Base-by-base conservation (phyloP, 2,113 vertebrate genomes). In the Charina bottae region DNA sequence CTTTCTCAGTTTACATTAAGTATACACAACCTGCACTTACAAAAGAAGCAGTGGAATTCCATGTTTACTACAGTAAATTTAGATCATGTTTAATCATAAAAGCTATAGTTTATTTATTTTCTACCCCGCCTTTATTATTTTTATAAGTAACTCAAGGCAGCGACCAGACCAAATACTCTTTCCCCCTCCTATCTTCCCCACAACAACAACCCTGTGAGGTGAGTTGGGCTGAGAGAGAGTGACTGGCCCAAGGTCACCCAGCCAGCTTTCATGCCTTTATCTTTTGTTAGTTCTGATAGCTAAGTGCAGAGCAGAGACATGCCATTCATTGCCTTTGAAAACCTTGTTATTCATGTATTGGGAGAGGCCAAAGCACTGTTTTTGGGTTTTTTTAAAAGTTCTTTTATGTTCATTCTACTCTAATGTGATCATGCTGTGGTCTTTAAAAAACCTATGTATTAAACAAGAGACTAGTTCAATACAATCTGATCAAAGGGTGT, bases 391-490 rank as follows among this genome's bases (percentile, higher is more conserved):
- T 28, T 6, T 6, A 6, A 89, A 33, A 91, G 54, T 92, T 92
- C 97, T 97, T 97, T 97, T 94, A 96, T 97, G 95, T 97, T 62
- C 94, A 93, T 92, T 96, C 90, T 96, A 93, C 89, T 94, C 96
- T 96, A 93, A 96, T 95, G 94, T 96, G 96, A 95, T 95, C 94
- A 0, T 95, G 92, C 94, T 94, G 94, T 92, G 95, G 88, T 96
- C 92, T 94, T 89, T 90, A 42, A 53, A 90, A 78, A 88, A 83
- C 94, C 93, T 59, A 83, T 8, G 64, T 91, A 94, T 96, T 97
- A 96, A 96, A 97, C 96, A 96, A 96, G 94, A 95, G 95, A 89
- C 93, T 91, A 1, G 95, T 97, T 97, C 96, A 97, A 95, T 96
- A 93, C 94, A 0, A 83, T 84, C 91, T 94, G 97, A 97, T 97